Evolutionary conservation across 2,797 vertebrate genomes (phyloP), one percentile per base, ranked within the genome.

Genomic region (Chloroceryle amazona): DNA sequence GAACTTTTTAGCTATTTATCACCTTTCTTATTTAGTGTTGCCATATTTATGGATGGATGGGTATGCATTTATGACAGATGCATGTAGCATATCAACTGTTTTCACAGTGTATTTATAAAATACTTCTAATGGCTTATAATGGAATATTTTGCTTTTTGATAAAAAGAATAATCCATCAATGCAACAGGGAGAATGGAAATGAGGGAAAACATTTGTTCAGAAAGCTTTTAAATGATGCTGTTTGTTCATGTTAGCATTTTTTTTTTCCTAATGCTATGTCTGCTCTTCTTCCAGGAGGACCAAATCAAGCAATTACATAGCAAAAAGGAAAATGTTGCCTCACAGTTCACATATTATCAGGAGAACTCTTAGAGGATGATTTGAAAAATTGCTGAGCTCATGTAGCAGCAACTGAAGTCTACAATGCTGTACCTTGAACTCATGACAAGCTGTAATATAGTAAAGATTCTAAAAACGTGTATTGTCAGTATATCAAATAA

Each of bases 71-170:
- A 51, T 94, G 73, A 81, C 75, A 72, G 80, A 93, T 79, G 51
- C 18, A 68, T 75, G 76, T 70, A 85, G 62, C 31, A 35, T 88
- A 94, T 78, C 65, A 93, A 66, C n/a, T 55, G 6, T 89, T 93
- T 95, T 86, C 76, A 91, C 41, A 88, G n/a, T 61, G 42, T 95
- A 86, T 92, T 96, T 95, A 60, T 88, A 91, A 95, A 97, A 93
- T 51, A 88, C 3, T 90, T 88, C 35, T 90, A 96, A 94, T 94
- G 68, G 68, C 29, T 94, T 71, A 79, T 88, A 91, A 90, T 91
- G 71, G 71, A 78, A 86, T 83, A 74, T 83, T 94, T 96, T 91
- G 25, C 52, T 73, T 91, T 96, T 82, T 93, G 31, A 78, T 91
- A 61, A 83, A 95, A 92, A 72, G 51, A 87, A 70, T 41, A 87